These are phyloP conservation scores for Melanotaenia duboulayi DNA, from an alignment of 2,113 vertebrate species.

Conservation along the genomic window DNA sequence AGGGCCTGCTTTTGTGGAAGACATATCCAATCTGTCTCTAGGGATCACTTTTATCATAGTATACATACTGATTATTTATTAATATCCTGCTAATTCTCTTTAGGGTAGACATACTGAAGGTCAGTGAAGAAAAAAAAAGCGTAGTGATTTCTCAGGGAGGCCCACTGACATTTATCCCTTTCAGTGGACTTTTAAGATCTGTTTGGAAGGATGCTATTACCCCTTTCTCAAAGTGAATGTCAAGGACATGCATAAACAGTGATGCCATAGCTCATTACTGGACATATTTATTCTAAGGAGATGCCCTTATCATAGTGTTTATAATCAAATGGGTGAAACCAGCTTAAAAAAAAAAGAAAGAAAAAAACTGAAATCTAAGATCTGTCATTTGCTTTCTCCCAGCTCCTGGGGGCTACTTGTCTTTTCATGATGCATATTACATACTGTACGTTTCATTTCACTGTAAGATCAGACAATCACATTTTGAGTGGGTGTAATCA, in stretches of 20 bases:
- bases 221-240: conserved; percentile 78
- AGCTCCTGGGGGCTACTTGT: conserved; percentile 56
- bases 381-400: conserved; percentile 54
- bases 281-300: conserved; percentile 73
- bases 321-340: conserved; percentile 75
- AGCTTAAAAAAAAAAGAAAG: conserved; percentile 62
- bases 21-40: conserved; percentile 56
- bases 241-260: conserved; percentile 78
- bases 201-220: conserved; percentile 71
- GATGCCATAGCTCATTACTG: conserved; percentile 77
- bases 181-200: conserved; percentile 70
- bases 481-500: conserved; percentile 67
- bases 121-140: conserved; percentile 58
- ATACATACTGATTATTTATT: conserved; percentile 66
- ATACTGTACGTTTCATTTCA: conserved; percentile 39
- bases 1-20: conserved; percentile 55
- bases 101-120: conserved; percentile 70
- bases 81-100: conserved; percentile 67
- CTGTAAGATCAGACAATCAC: conserved; percentile 68
- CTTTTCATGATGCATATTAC: conserved; percentile 59
- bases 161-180: conserved; percentile 80
- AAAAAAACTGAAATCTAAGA: conserved; percentile 32
- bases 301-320: conserved; percentile 75
- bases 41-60: conserved; percentile 61
- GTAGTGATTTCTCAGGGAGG: conserved; percentile 74